A percentile compares a stretch with the other conserved stretches of the same genome.
Conservation (phyloP, 92 coral and sea anemone species). For the Porites lobata region DNA sequence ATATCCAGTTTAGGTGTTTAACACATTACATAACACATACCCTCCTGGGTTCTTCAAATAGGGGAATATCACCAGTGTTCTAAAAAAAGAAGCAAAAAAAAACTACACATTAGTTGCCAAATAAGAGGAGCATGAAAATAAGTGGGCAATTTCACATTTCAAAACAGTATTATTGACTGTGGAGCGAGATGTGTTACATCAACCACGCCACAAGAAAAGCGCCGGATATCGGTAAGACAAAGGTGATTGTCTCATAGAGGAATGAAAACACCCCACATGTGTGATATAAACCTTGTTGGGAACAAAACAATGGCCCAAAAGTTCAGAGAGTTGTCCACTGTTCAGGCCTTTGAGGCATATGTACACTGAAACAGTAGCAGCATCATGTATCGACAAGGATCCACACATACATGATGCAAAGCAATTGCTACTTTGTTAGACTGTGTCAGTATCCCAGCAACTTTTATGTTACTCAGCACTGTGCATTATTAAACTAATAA, state of each 20-base stretch:
- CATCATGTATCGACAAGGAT: neutral
- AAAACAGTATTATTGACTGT: too few species aligned
- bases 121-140: neutral
- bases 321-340: too few species aligned
- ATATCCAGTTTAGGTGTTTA: neutral
- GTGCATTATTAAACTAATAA: neutral
- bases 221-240: too few species aligned
- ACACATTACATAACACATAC: neutral
- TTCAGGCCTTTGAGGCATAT: too few species aligned
- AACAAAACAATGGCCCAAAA: too few species aligned
- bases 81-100: neutral
- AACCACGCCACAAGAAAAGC: too few species aligned
- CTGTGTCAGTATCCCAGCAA: neutral
- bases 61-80: constrained; percentile 26
- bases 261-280: too few species aligned
- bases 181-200: too few species aligned
- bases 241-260: too few species aligned
- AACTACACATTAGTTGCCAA: neutral
- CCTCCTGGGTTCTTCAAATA: constrained; percentile 53
- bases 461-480: neutral
- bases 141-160: neutral
- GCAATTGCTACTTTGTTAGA: neutral
- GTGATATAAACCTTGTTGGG: too few species aligned
- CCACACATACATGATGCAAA: neutral
- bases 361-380: neutral